Evolutionary conservation across 2,888 invertebrate species (phyloP), one percentile per base, ranked within the genome.

Genomic region (Tetramorium bicarinatum): DNA sequence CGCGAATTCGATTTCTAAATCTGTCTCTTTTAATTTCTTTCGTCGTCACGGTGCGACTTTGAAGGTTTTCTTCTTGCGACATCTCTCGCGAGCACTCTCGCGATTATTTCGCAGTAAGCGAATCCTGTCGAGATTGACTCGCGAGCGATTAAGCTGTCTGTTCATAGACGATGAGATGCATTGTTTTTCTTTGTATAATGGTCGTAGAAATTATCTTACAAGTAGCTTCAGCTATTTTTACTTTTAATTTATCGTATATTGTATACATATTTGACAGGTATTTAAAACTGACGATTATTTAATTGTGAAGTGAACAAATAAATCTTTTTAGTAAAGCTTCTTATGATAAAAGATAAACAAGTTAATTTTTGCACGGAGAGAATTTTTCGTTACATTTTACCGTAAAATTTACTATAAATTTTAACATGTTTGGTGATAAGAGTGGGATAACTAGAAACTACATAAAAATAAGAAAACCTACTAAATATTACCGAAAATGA

Each of bases 1-100:
- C 56, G 15, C 79, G 56, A 66, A 8, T 79, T 47, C 56, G 56
- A 69, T 79, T 67, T 79, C 67, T 56, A 69, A 47, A 79, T 41
- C 21, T n/a, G 11, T 56, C 34, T 67, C 29, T 38, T 56, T 29
- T 25, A 21, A 56, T 79, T 79, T 67, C 41, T 67, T 44, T 59
- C 44, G 13, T 59, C 18, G 29, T 79, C 67, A 56, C 44, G 41
- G 54, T 41, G n/a, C n/a, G 41, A 61, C 15, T 41, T 29, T 15
- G 29, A 79, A 56, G 56, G 41, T 44, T 41, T 47, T 41, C 56
- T 79, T 69, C 56, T 79, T 69, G 44, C 34, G 34, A 56, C 47
- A 59, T 67, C 11, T 38, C n/a, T 62, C 66, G 61, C 49, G 38
- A 49, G 62, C 47, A 21, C 25, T 49, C 25, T 76, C 52, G 56